Percentiles rank a stretch among this genome's conserved stretches.
Conservation (phyloP, 1,140 invertebrate genomes). For the Aphidius ervi region DNA sequence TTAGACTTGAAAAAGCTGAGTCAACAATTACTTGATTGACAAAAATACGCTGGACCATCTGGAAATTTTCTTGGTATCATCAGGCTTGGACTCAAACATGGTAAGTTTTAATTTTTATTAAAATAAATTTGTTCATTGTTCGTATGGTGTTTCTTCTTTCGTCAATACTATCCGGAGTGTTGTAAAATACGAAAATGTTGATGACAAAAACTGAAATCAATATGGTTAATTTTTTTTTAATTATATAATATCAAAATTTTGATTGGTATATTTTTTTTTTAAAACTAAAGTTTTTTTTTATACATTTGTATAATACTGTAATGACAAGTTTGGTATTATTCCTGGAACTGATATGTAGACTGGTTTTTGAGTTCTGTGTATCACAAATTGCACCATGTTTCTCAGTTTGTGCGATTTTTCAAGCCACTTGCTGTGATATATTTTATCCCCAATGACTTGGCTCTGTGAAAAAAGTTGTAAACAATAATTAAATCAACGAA, state of each 20-base stretch:
- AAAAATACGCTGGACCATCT: too few relatives aligned
- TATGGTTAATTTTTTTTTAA: constrained; percentile 3
- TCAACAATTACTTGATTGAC: too few relatives aligned
- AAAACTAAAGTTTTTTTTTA: background rate
- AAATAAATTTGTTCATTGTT: too few relatives aligned
- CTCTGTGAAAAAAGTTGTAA: constrained; percentile 6
- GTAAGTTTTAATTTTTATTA: too few relatives aligned
- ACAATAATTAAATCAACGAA: background rate
- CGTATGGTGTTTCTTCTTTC: background rate
- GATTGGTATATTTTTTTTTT: too few relatives aligned
- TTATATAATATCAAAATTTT: background rate
- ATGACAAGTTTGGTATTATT: constrained; percentile 27
- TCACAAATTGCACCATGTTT: constrained; percentile 19
- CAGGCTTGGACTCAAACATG: too few relatives aligned
- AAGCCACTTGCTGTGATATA: constrained; percentile 24
- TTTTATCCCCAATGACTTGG: constrained; percentile 15
- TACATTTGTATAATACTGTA: constrained; percentile 22
- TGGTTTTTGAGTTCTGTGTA: constrained; percentile 28
- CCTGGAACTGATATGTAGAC: constrained; percentile 19
- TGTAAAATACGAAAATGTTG: constrained; percentile 58
- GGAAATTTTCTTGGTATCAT: too few relatives aligned
- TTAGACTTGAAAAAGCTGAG: too few relatives aligned
- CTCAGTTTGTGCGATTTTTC: constrained; percentile 7
- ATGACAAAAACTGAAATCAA: constrained; percentile 24
- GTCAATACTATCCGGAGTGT: constrained; percentile 17